Conservation (phyloP, 2,113 vertebrate species). For the Rhynchopsitta pachyrhyncha region DNA sequence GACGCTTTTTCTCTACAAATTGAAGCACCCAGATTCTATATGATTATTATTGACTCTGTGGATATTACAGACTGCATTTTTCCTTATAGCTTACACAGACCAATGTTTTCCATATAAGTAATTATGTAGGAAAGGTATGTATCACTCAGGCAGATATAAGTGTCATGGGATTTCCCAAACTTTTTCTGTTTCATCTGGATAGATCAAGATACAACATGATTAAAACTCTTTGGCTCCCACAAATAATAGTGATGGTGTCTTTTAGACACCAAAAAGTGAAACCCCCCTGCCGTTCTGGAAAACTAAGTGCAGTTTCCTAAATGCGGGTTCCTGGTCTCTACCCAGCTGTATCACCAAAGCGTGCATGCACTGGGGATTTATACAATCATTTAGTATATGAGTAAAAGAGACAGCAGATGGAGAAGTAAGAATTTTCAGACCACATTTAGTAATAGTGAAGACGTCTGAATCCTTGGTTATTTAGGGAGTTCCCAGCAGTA, state of each 20-base stretch:
- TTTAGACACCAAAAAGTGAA: not conserved
- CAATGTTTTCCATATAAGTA: not conserved
- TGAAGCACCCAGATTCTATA: not conserved
- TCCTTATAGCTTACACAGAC: not conserved
- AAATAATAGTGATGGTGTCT: not conserved
- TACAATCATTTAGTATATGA: not conserved
- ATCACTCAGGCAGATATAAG: not conserved
- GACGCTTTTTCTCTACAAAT: not conserved
- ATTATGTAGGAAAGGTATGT: not conserved
- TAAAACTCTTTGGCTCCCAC: not conserved
- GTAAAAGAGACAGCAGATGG: not conserved
- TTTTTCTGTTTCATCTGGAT: not conserved
- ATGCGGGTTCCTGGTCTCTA: not conserved
- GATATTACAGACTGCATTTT: not conserved
- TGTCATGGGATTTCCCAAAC: not conserved
- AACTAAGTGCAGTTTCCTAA: not conserved
- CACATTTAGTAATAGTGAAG: not conserved
- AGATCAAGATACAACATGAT: not conserved
- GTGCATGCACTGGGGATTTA: not conserved
- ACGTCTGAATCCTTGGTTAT: not conserved
- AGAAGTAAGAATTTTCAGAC: not conserved
- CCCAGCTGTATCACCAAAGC: not conserved
- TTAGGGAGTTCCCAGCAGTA: not conserved
- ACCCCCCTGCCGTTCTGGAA: not conserved
- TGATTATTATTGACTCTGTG: accelerated